phyloP scores from a whole-genome alignment of 2,888 invertebrate species.

The Drymonia ruficornis region DNA sequence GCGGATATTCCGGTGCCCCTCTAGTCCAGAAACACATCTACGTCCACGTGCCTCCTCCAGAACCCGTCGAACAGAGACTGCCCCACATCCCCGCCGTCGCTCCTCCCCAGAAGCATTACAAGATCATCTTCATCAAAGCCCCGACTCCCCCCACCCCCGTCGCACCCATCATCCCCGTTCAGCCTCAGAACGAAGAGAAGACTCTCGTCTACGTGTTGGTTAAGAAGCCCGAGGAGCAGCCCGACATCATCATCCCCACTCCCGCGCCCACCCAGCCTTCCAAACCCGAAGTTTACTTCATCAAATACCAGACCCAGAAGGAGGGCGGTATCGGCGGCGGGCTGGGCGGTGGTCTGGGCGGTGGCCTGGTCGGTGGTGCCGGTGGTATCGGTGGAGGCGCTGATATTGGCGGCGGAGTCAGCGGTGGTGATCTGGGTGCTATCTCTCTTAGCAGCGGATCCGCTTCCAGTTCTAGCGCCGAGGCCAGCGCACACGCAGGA shows the following conservation, averaged over 20 bases:
- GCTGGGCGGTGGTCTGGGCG: conserved; percentile 49
- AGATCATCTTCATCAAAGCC: conserved; percentile 97
- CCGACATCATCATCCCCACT: conserved; percentile 91
- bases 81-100: conserved; percentile 87
- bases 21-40: conserved; percentile 94
- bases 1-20: conserved; percentile 82
- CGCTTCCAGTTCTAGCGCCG: conserved; percentile 41
- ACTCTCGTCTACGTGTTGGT: conserved; percentile 95
- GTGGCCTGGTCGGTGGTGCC: conserved; percentile 52
- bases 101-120: conserved; percentile 94
- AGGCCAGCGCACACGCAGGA: conserved; percentile 56
- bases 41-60: conserved; percentile 95
- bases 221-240: conserved; percentile 94
- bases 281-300: conserved; percentile 96
- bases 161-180: conserved; percentile 91
- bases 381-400: conserved; percentile 58
- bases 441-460: conserved; percentile 56
- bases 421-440: conserved; percentile 55
- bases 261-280: conserved; percentile 92
- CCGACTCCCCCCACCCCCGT: conserved; percentile 93
- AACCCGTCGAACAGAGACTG: conserved; percentile 89
- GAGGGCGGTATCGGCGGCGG: conserved; percentile 71
- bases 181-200: conserved; percentile 94
- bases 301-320: conserved; percentile 91
- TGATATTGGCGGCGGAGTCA: conserved; percentile 54